Base-by-base conservation (phyloP, 2,113 vertebrate species). In the Mellivora capensis region DNA sequence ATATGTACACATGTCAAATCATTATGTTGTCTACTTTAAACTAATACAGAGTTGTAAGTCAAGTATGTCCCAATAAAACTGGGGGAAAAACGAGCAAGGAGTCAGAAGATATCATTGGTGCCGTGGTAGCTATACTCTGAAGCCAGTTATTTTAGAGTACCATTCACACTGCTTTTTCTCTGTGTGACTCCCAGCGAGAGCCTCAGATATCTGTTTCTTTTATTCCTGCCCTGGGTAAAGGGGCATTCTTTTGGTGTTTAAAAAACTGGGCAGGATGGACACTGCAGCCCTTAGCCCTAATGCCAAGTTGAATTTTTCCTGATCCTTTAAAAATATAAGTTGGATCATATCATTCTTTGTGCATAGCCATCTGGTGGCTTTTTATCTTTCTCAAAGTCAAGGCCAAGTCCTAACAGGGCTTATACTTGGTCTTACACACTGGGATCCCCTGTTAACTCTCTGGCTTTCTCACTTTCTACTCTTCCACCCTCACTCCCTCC, bases 21-120 rank as follows among this genome's bases (percentile, higher is more conserved):
- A 27, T 49, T 52, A 23, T 69, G 37, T 31, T 80, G 49, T 39
- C 25, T 27, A 37, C 52, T 39, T 49, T 7, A 79, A 86, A 20
- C 18, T 44, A n/a, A 80, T 79, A 44, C 47, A 61, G 18, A 80
- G n/a, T 59, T 69, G 17, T 37, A 79, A 49, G 59, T 62, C 49
- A 71, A 34, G 18, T 59, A 14, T 4, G 47, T 59, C 52, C 37
- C 47, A 69, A 20, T 79, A 76, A 90, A 83, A 85, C 31, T n/a
- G 31, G 47, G 47, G 23, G 5, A 13, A 18, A 76, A 49, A 25
- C 37, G 34, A 81, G 54, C 0, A 7, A 61, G 52, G 72, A 31
- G 61, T 3, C 8, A 18, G 25, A 3, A 27, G 88, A 27, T 27
- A 1, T 3, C 0, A 0, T 13, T 11, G 15, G n/a, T 3, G 14